Base-by-base conservation (phyloP, 2,888 invertebrate species). In the Tinea pellionella region DNA sequence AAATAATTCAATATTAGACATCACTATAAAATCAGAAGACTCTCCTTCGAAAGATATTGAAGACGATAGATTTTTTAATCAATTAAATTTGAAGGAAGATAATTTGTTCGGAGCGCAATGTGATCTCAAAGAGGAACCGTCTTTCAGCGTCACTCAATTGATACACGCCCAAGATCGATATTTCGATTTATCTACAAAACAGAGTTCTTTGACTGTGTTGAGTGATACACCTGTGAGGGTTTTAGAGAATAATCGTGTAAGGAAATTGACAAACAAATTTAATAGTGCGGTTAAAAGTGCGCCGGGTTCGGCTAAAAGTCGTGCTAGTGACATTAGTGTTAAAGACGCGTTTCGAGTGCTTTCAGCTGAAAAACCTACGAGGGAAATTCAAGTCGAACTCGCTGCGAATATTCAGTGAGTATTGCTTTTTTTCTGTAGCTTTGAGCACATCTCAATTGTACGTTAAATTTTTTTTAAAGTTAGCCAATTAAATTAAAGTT, bases 151-250 rank as follows among this genome's bases (percentile, higher is more conserved):
- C 8, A 87, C 84, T 0, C 85, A 87, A 58, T 60, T 87, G 66
- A 86, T 85, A 0, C 86, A 87, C 62, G 87, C 86, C 1, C 87
- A 87, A 69, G 86, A 87, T 72, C 65, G 87, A 61, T 87, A 83
- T 61, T 87, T 75, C 63, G 81, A 87, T 72, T 61, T 87, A 8
- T 86, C 86, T 9, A 72, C 72, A 32, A 66, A 78, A 29, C 69
- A 68, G 43, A 65, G 69, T 53, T 68, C 65, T 61, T 63, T 65
- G 47, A 59, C 61, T 8, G 47, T 59, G 24, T 18, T 18, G 6
- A 51, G 59, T 24, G 66, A 67, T n/a, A 72, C 69, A 61, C 30
- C 61, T 1, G 61, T 19, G 13, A 29, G 43, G 41, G 30, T 29
- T 1, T 32, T 9, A 51, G 58, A 58, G 51, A 51, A 24, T 19